Evolutionary conservation across 2,113 vertebrate genomes (phyloP), one percentile per base, ranked within the genome.

Genomic region (Cyanoderma ruficeps): DNA sequence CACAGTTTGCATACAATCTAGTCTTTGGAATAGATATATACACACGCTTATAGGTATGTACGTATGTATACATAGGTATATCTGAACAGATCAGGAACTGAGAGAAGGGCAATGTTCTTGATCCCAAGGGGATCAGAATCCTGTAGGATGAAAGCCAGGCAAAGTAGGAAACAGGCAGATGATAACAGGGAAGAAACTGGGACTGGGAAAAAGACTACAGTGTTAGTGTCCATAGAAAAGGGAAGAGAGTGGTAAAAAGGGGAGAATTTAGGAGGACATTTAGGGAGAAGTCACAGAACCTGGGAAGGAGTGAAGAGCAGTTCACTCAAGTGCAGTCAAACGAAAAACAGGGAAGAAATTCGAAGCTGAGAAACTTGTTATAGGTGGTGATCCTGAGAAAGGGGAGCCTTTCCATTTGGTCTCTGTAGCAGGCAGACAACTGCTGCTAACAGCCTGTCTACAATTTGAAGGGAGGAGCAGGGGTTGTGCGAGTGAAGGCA

Each of bases 401-500:
- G 72, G 57, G 57, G 93, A 97, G 91, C 61, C 69, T 90, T 83
- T 94, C 93, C 94, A 94, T 92, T 92, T 95, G 93, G 91, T 94
- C 80, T 95, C 20, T 78, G 24, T 63, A 92, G 80, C 91, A 95
- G 81, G 87, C 91, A 97, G 93, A 91, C 94, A 94, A 92, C 83
- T 96, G 89, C 95, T 94, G 89, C 17, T 92, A 92, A 91, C 92
- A 89, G 87, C 83, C 89, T 94, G 94, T 92, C 92, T 96, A 53
- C 70, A 83, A 61, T 92, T 95, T 95, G 93, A 94, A 96, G 81
- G 74, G 93, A 96, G 89, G 81, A 87, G 87, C 81, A 91, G 74
- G 70, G 89, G 77, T 79, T 96, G 93, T 2, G 3, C 0, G 11
- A 95, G 87, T 22, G 77, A 87, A 95, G 91, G 87, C 80, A 72